Evolutionary conservation across 1,140 invertebrate genomes (phyloP), one percentile per base, ranked within the genome.

Genomic region (Drosophila ogumai): DNA sequence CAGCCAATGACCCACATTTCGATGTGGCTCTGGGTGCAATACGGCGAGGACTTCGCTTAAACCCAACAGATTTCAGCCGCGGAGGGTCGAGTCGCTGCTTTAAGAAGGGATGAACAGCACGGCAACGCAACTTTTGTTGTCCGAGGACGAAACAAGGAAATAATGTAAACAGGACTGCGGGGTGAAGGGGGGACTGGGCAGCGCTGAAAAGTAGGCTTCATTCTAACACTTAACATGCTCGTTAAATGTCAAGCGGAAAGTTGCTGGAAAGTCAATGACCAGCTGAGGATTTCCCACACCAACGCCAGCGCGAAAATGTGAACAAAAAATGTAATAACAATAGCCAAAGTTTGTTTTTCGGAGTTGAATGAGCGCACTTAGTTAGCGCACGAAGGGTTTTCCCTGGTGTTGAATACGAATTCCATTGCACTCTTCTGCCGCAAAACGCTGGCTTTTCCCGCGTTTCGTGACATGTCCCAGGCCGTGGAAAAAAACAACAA

Each of bases 201-300:
- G 61, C 64, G 68, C 76, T 71, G 67, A 73, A 82, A 81, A 87
- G 82, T 87, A 87, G 82, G 82, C 82, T 87, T 87, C 82, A 87
- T 82, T 87, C 85, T 80, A 87, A 84, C 84, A 88, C 84, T 87
- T 87, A 87, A 87, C 84, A 87, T 84, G 84, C 87, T 87, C 80
- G 84, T 79, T 88, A 84, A 82, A 87, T 87, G 84, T 82, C 84
- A 87, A 87, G 80, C 72, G 61, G 77, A 67, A 87, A 87, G 85
- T 87, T 80, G 80, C 69, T 71, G 68, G 81, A 31, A 82, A 87
- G 84, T 87, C 84, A 87, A 87, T 88, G 84, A 84, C 85, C 84
- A 72, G 68, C 46, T n/a, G 64, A 64, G 65, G 28, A 72, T 72
- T 58, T 56, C n/a, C 28, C 61, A 64, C 55, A 61, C 43, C 66